phyloP scores from a whole-genome alignment of 2,113 vertebrate species.

The Microcebus tavaratra region DNA sequence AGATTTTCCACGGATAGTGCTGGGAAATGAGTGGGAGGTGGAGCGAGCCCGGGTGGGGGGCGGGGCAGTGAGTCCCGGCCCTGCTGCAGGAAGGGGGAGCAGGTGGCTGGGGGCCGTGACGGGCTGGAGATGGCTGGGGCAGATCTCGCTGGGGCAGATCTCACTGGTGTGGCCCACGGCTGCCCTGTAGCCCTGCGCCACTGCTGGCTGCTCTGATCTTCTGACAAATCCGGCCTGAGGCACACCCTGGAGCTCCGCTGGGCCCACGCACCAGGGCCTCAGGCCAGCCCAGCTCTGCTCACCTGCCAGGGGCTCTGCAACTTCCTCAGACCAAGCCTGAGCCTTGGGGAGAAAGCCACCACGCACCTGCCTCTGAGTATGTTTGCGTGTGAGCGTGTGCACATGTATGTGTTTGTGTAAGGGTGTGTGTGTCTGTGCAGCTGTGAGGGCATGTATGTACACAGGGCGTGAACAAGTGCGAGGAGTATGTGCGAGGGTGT shows the following conservation, averaged over 20 bases:
- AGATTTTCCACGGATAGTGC: neutral
- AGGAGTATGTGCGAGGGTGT: neutral
- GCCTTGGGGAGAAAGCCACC: neutral
- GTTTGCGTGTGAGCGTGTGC: too few species aligned
- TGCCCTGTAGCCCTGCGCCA: rapidly evolving
- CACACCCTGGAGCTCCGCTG: neutral
- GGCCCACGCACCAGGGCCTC: neutral
- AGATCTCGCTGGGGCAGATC: neutral
- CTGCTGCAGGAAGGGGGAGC: too few species aligned
- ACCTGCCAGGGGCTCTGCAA: neutral
- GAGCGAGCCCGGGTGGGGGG: neutral
- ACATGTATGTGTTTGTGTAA: too few species aligned
- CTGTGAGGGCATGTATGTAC: too few species aligned
- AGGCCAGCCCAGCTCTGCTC: neutral
- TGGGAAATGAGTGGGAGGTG: neutral
- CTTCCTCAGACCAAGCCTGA: neutral
- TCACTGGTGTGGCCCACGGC: neutral
- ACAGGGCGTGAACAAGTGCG: neutral
- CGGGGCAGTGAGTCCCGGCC: neutral
- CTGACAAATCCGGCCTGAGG: neutral
- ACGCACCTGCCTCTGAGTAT: neutral
- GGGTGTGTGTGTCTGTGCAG: neutral
- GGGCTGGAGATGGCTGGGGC: neutral
- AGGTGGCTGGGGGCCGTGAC: rapidly evolving
- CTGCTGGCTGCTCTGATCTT: rapidly evolving